These are phyloP conservation scores for Volucella bombylans DNA, from an alignment of 2,888 invertebrate species.

Conservation along the genomic window DNA sequence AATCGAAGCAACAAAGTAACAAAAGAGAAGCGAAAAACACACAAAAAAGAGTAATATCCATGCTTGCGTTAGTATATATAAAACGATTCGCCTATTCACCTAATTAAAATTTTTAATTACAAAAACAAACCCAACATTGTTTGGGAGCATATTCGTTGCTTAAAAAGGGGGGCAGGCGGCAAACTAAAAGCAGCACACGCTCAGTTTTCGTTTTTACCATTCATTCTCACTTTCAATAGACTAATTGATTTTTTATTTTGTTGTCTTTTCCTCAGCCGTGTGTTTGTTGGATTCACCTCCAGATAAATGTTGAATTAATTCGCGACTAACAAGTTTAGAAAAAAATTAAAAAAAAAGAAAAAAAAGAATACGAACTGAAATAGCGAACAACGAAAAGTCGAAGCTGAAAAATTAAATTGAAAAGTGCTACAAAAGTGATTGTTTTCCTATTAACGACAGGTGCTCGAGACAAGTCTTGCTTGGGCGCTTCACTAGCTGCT, in stretches of 20 bases:
- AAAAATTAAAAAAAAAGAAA: constrained; percentile 24
- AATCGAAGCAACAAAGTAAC: constrained; percentile 7
- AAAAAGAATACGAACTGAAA: background rate
- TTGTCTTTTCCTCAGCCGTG: constrained; percentile 29
- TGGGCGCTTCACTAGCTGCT: constrained; percentile 40
- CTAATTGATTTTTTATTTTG: constrained; percentile 60
- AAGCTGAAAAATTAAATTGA: background rate
- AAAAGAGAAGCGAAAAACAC: constrained; percentile 10
- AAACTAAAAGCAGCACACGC: background rate
- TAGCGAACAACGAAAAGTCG: background rate
- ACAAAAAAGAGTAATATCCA: constrained; percentile 12
- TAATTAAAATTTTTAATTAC: constrained; percentile 47
- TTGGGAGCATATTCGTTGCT: background rate
- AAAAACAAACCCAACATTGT: constrained; percentile 29
- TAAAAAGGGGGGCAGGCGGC: background rate
- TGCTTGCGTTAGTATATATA: constrained; percentile 11
- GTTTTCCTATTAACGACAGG: constrained; percentile 46
- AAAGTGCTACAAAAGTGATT: constrained; percentile 43
- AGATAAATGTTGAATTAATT: constrained; percentile 65
- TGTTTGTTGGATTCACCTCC: constrained; percentile 20
- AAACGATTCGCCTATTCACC: constrained; percentile 54
- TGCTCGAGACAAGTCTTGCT: constrained; percentile 38
- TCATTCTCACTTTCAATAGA: constrained; percentile 70
- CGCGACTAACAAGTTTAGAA: constrained; percentile 53
- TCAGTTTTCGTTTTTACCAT: constrained; percentile 21